Conservation (phyloP, 2,797 vertebrate genomes). For the Cynodonichthys magdalenae region DNA sequence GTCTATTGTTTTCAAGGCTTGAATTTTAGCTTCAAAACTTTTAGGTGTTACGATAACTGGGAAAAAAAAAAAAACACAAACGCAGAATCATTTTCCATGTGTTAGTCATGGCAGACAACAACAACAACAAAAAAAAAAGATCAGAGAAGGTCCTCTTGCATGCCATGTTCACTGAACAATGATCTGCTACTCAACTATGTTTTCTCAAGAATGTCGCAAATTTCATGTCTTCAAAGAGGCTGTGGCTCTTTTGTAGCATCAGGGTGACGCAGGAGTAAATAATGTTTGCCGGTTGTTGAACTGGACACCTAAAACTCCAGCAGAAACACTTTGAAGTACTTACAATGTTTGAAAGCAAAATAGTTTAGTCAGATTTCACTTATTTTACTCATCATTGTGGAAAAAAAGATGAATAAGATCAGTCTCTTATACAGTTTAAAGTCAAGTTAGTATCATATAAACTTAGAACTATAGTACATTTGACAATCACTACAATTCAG, state of each 20-base stretch:
- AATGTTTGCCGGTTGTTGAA: conserved; percentile 28
- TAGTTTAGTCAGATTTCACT: conserved; percentile 4
- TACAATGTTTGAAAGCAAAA: neutral
- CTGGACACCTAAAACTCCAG: conserved; percentile 30
- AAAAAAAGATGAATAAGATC: neutral
- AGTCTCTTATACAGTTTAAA: neutral
- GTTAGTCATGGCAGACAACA: conserved; percentile 26
- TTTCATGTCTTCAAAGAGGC: neutral
- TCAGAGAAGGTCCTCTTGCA: conserved; percentile 3
- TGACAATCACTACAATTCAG: neutral
- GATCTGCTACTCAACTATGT: conserved; percentile 11
- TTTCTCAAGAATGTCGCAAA: neutral
- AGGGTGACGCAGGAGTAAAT: neutral
- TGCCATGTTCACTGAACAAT: conserved; percentile 5
- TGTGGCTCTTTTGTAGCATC: neutral
- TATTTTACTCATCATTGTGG: neutral
- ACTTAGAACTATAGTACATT: neutral
- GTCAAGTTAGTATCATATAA: neutral
- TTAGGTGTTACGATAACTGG: conserved; percentile 44
- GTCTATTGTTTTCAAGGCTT: conserved; percentile 23
- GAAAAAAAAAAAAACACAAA: conserved; percentile 31
- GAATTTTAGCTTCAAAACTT: conserved; percentile 24
- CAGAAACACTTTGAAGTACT: conserved; percentile 23
- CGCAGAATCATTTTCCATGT: conserved; percentile 28
- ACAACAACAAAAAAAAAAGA: no score